phyloP scores from a whole-genome alignment of 2,888 invertebrate species.

The Rhagonycha fulva region DNA sequence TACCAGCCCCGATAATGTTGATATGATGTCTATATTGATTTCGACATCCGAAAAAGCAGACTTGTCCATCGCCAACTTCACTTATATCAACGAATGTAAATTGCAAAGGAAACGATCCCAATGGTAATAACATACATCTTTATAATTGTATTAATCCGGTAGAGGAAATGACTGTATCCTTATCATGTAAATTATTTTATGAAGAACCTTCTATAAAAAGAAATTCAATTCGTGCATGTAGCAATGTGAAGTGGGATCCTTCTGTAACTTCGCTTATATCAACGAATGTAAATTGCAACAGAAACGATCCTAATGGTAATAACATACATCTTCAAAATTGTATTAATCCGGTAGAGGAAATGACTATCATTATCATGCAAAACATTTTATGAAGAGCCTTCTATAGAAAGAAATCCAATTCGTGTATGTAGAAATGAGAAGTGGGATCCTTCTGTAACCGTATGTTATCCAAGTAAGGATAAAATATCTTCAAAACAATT shows the following conservation, averaged over 20 bases:
- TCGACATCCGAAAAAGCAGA: no score
- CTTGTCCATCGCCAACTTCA: neutral
- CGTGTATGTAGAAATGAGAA: neutral
- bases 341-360: neutral
- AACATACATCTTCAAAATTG: no score
- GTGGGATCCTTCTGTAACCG: neutral
- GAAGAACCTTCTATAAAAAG: neutral
- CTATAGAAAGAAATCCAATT: neutral
- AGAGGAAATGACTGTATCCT: neutral
- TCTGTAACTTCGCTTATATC: neutral
- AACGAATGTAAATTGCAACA: neutral
- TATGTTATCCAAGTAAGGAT: neutral
- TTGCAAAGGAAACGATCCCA: neutral
- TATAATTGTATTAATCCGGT: no score
- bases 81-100: neutral
- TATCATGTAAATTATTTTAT: neutral
- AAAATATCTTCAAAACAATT: no score
- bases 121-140: no score
- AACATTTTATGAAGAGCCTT: neutral
- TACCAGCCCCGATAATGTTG: no score
- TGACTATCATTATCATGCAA: neutral
- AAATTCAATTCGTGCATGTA: neutral
- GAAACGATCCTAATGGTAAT: neutral
- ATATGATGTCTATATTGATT: no score
- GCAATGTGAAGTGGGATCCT: neutral